Evolutionary conservation across 2,888 invertebrate genomes (phyloP), one percentile per base, ranked within the genome.

Genomic region (Troglohyphantes excavatus): DNA sequence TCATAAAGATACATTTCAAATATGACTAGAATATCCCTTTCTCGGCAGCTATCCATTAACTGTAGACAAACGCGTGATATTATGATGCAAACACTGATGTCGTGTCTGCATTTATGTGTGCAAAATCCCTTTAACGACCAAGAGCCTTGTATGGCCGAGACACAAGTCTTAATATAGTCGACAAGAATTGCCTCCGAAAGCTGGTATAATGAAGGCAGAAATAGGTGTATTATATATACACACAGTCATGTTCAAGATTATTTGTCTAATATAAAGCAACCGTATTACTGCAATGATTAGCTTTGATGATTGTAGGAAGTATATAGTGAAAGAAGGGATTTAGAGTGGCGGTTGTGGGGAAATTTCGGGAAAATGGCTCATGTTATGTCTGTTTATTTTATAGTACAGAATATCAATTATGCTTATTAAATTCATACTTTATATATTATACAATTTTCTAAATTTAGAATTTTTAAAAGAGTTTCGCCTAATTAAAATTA

Each of bases 1-100:
- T 61, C 82, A 72, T 82, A 82, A 82, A 63, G 73, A 83, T 83
- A 29, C 73, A 83, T 83, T 83, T 73, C 63, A 61, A 72, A 46
- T 65, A 73, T 61, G 65, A 63, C 72, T 39, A 11, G 61, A 73
- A 73, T 65, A 83, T 43, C 73, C 53, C 39, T 70, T 39, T 70
- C 82, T 61, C 70, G 39, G 53, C 59, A 70, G 29, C 70, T 73
- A 83, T 83, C 63, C 72, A 83, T 83, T 83, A 73, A 46, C 19
- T 39, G 39, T 39, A 65, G 73, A 73, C 70, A 83, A 73, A 83
- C 61, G 73, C 59, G 21, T 27, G 73, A 83, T 73, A 73, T 81
- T 81, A 68, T 73, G 72, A 29, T 83, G 63, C 65, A 9, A n/a
- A 73, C 63, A 72, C 59, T 61, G 63, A 72, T 83, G 21, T 46